A percentile compares a stretch with the other conserved stretches of the same genome.
These are phyloP conservation scores for Vulpes lagopus DNA, from an alignment of 2,113 vertebrate genomes.

Conservation along the genomic window DNA sequence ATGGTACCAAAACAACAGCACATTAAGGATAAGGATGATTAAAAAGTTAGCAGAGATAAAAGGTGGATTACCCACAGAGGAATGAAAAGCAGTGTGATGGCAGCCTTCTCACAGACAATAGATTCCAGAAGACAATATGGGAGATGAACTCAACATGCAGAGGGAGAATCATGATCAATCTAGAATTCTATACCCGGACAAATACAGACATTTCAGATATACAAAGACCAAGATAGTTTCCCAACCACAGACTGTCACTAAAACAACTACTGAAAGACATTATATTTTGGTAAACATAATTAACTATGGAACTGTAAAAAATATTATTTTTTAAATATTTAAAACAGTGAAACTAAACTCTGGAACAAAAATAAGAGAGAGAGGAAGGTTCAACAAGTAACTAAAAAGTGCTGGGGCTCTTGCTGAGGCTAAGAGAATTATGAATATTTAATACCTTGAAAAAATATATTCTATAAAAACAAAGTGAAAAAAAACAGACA, in stretches of 20 bases:
- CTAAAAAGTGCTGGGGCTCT: neutral
- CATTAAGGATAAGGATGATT: neutral
- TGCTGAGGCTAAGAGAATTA: neutral
- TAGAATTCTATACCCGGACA: neutral
- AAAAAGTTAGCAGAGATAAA: neutral
- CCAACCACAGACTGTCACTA: neutral
- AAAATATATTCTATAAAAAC: neutral
- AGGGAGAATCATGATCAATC: neutral
- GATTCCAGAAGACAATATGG: neutral
- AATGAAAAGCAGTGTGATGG: neutral
- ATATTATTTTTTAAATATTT: conserved; percentile 3
- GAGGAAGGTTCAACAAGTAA: neutral
- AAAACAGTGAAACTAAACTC: neutral
- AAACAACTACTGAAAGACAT: neutral
- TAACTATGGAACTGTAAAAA: neutral
- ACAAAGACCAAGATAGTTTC: neutral
- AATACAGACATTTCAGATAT: neutral
- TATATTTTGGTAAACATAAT: neutral
- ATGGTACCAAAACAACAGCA: neutral
- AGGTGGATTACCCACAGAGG: neutral
- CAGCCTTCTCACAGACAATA: neutral
- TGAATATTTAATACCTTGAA: neutral
- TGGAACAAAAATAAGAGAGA: neutral
- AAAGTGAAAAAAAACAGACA: neutral
- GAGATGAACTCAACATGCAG: neutral